Base-by-base conservation (phyloP, 2,888 invertebrate species). In the Catocala sponsa region DNA sequence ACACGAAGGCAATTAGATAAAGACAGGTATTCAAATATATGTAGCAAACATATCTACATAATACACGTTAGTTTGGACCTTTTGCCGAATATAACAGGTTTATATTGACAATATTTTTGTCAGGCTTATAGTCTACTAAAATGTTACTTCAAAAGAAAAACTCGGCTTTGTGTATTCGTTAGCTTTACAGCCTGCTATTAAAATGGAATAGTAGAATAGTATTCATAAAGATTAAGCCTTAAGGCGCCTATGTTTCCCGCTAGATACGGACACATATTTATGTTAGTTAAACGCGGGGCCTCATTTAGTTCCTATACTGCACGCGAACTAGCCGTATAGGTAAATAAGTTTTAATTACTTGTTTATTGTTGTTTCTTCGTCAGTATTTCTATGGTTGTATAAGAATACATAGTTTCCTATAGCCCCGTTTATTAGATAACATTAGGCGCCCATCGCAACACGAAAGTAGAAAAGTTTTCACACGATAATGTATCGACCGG, bases 321-420 rank as follows among this genome's bases (percentile, higher is more conserved):
- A 88, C 87, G 87, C 87, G 83, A 88, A 82, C 85, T 63, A 71
- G 78, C 80, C 81, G 84, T 87, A 81, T 84, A 79, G 78, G 84
- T 81, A 84, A 85, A 86, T 87, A 87, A 87, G 84, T 87, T 88
- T 88, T 87, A 87, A 87, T 87, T 86, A 85, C 85, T 81, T 83
- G 81, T 82, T 84, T 84, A 83, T 81, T 82, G 81, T 80, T 82
- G 79, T 81, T 82, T 78, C 78, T 78, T 79, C 76, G 69, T 74
- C 69, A 78, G 74, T 76, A 75, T 79, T 76, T 75, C 74, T 70
- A 72, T 73, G 66, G 76, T 63, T 80, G 67, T 80, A 65, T 67
- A 66, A 58, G 68, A 61, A 72, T 72, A 43, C 65, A 59, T 69
- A 41, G 49, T 68, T 66, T 61, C 51, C 67, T 58, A 73, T 69